These are phyloP conservation scores for Synanthedon myopaeformis DNA, from an alignment of 2,888 invertebrate genomes.

Conservation along the genomic window DNA sequence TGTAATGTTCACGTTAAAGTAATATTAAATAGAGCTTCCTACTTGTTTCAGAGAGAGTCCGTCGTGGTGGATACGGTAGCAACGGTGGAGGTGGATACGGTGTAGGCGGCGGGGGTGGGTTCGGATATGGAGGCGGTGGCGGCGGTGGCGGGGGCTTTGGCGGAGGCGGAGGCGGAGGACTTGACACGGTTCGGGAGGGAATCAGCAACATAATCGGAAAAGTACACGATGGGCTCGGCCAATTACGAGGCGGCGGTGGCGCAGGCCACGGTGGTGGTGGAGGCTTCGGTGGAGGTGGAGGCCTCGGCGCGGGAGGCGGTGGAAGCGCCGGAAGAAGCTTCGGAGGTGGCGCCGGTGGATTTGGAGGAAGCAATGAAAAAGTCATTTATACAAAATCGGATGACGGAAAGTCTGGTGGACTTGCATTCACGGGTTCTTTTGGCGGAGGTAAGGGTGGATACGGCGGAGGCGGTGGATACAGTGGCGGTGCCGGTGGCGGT, in stretches of 20 bases:
- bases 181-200: slow-evolving; percentile 31
- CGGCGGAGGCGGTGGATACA: slow-evolving; percentile 17
- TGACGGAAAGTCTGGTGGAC: slow-evolving; percentile 57
- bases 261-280: slow-evolving; percentile 20
- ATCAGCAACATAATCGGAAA: slow-evolving; percentile 34
- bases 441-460: slow-evolving; percentile 30
- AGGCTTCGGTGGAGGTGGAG: slow-evolving; percentile 23
- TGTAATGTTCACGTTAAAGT: not conserved
- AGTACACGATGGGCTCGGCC: slow-evolving; percentile 27
- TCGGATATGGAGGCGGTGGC: slow-evolving; percentile 17
- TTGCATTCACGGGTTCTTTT: slow-evolving; percentile 49
- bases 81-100: slow-evolving; percentile 22
- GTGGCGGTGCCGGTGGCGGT: slow-evolving; percentile 20
- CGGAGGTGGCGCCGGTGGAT: slow-evolving; percentile 15
- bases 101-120: slow-evolving; percentile 19
- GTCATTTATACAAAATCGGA: slow-evolving; percentile 44
- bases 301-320: slow-evolving; percentile 22
- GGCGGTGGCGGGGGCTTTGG: slow-evolving; percentile 8
- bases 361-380: slow-evolving; percentile 29
- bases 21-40: not conserved
- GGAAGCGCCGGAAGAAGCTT: slow-evolving; percentile 23
- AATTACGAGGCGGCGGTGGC: slow-evolving; percentile 2
- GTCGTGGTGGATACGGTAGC: slow-evolving; percentile 30
- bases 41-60: slow-evolving; percentile 30
- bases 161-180: slow-evolving; percentile 22